Evolutionary conservation across 2,797 vertebrate genomes (phyloP).

Genomic region (Neopelma chrysocephalum): DNA sequence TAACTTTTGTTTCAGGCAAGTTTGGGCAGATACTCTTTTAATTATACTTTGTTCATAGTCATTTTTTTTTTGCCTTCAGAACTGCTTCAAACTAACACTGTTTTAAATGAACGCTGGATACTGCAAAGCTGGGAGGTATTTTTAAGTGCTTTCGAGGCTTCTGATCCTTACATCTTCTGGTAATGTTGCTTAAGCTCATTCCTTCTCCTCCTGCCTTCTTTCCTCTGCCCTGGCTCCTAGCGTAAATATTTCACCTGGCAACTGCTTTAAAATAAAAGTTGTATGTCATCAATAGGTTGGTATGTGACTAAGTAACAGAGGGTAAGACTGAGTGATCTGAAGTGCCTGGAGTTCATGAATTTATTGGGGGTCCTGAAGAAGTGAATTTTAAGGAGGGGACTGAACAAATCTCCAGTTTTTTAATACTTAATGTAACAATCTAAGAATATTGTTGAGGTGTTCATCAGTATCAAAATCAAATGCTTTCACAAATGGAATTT

Average conservation of each 20-base stretch:
- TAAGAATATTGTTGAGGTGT: background rate
- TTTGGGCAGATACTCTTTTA: background rate
- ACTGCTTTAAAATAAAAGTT: background rate
- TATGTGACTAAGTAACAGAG: background rate
- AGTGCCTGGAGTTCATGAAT: background rate
- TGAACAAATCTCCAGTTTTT: background rate
- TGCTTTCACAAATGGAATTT: background rate
- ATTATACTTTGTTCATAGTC: slow-evolving; percentile 1
- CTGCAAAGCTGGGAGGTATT: background rate
- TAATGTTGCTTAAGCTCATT: background rate
- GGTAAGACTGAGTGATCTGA: background rate
- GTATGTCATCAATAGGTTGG: background rate
- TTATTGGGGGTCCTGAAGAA: background rate
- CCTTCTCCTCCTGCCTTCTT: background rate
- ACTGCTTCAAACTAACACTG: background rate
- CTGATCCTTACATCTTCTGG: background rate
- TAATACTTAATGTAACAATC: background rate
- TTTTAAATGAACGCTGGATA: background rate
- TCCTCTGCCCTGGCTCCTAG: background rate
- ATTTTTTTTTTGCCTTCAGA: slow-evolving; percentile 11
- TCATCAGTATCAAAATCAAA: background rate
- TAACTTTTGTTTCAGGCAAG: slow-evolving; percentile 17
- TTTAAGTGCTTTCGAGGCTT: background rate
- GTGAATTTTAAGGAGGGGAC: background rate
- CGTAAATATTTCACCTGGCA: background rate